Evolutionary conservation across 30 jellyfish, hydroid and myxozoan species (phyloP).

Genomic region (Hydra vulgaris): DNA sequence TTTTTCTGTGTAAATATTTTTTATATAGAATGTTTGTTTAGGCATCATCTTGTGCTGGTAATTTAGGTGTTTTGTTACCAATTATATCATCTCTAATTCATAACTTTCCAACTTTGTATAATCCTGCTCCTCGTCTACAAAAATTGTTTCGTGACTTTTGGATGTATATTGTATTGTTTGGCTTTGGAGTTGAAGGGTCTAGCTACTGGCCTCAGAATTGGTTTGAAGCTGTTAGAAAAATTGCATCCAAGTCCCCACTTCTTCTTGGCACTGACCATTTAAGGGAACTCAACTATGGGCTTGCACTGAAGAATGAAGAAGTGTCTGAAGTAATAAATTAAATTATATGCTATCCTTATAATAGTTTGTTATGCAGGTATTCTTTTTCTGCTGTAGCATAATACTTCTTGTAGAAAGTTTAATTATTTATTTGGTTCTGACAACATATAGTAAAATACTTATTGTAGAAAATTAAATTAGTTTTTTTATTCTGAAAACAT

Average conservation of each 20-base stretch:
- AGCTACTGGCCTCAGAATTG: conserved; percentile 85
- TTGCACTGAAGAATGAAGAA: conserved; percentile 82
- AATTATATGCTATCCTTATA: neutral
- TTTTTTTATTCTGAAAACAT: too few relatives aligned
- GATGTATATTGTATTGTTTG: conserved; percentile 82
- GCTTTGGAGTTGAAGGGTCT: conserved; percentile 87
- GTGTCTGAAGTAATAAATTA: conserved; percentile 59
- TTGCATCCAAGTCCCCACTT: conserved; percentile 71
- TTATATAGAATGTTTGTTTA: neutral
- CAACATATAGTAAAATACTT: too few relatives aligned
- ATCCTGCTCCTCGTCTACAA: conserved; percentile 80
- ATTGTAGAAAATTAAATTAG: too few relatives aligned
- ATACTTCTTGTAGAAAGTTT: too few relatives aligned
- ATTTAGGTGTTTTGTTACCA: conserved; percentile 86
- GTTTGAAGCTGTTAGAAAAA: conserved; percentile 70
- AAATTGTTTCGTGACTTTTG: conserved; percentile 82
- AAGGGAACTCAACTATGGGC: conserved; percentile 72
- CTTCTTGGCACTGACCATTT: conserved; percentile 71
- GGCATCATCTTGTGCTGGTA: conserved; percentile 98
- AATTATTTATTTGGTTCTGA: too few relatives aligned
- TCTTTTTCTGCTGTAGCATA: neutral
- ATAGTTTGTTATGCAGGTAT: too few relatives aligned
- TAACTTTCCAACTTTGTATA: conserved; percentile 37
- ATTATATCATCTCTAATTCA: conserved; percentile 61
- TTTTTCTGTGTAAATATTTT: neutral